Percentiles rank a stretch among this genome's conserved stretches.
Evolutionary conservation across 2,797 vertebrate genomes (phyloP).

Genomic region (Diceros bicornis): DNA sequence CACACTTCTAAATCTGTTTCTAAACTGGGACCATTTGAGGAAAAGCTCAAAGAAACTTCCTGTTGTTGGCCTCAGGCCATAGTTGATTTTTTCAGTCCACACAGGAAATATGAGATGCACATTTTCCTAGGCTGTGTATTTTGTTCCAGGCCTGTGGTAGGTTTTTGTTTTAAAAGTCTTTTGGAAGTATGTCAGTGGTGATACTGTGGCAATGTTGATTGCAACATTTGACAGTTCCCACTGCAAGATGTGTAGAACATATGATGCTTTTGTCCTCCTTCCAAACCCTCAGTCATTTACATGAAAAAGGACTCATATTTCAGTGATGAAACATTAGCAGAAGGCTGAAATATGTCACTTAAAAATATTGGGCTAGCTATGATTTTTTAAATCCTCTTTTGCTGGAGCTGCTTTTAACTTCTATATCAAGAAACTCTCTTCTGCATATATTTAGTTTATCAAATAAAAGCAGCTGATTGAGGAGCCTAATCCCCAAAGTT

Average conservation of each 20-base stretch:
- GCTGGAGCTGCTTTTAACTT: constrained; percentile 32
- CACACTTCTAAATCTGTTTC: constrained; percentile 50
- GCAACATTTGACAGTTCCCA: constrained; percentile 77
- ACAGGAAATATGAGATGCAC: constrained; percentile 48
- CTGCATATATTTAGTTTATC: constrained; percentile 24
- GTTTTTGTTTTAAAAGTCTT: constrained; percentile 74
- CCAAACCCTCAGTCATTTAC: constrained; percentile 68
- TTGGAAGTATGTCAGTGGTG: constrained; percentile 65
- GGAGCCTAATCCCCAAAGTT: neutral
- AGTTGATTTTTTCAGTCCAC: constrained; percentile 27
- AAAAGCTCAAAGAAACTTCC: constrained; percentile 60
- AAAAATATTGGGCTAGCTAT: constrained; percentile 70
- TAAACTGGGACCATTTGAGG: constrained; percentile 64
- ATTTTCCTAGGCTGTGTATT: constrained; percentile 66
- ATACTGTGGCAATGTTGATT: constrained; percentile 70
- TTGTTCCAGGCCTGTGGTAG: constrained; percentile 54
- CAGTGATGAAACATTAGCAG: constrained; percentile 75
- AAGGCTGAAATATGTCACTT: constrained; percentile 74
- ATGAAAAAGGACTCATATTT: constrained; percentile 69
- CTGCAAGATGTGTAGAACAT: constrained; percentile 77
- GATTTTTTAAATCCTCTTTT: constrained; percentile 31
- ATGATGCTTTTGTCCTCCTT: constrained; percentile 76
- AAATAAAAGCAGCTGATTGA: constrained; percentile 24
- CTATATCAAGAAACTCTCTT: constrained; percentile 19
- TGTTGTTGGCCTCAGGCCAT: constrained; percentile 49